Base-by-base conservation (phyloP, 2,113 vertebrate genomes). In the Zosterops borbonicus region DNA sequence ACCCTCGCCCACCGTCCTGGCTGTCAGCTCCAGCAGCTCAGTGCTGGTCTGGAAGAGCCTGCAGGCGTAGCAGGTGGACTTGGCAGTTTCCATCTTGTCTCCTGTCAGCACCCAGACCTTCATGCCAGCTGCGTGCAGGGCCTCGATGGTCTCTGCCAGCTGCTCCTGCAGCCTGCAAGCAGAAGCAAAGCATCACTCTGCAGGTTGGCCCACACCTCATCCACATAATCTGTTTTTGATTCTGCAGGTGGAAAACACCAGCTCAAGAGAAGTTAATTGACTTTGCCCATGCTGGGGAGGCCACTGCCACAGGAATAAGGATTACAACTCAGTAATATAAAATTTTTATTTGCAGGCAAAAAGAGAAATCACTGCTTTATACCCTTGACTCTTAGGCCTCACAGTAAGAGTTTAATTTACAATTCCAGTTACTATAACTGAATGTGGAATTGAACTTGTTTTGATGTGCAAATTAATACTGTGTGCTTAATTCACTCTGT, bases 11-110 rank as follows among this genome's bases (percentile, higher is more conserved):
- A 99, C 96, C 1, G 96, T 98, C n/a, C 98, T 98, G 2, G 98
- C 98, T 0, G 99, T 99, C 74, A 99, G 97, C 95, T 99, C 99
- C 95, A 99, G 96, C 88, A 99, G 98, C 88, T 99, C 99, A 0
- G 99, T 99, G 96, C 95, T 98, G 84, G 98, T 98, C 96, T 99
- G 99, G 96, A 99, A 99, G 41, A 99, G 97, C 53, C 99, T 97
- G 88, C 99, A 99, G 74, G 99, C 99, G 1, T 99, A 99, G 97
- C 99, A 99, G 5, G 99, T 99, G 80, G 99, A 99, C 91, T 99
- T 99, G 46, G 99, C 99, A 0, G 99, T 99, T 97, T 99, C 99
- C 99, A 99, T 99, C 97, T 99, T 99, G 98, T 99, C 99, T 2
- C 99, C 99, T 0, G 99, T 99, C 64, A 99, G 98, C 90, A 99